A percentile compares a stretch with the other conserved stretches of the same genome.
phyloP scores from a whole-genome alignment of 2,113 vertebrate species.

The Pelodiscus sinensis region DNA sequence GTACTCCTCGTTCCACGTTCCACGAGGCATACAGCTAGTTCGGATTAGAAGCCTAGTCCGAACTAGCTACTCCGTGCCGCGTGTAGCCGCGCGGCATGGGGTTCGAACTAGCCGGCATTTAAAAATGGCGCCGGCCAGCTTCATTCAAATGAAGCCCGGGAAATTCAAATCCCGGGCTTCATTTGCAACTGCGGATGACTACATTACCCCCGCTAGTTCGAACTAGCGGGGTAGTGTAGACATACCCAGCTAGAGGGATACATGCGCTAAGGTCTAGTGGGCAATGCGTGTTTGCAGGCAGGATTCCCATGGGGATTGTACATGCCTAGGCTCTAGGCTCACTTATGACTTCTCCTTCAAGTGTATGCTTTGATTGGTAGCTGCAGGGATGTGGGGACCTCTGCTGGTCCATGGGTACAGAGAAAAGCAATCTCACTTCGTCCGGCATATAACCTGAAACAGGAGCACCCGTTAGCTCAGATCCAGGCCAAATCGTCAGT shows the following conservation, averaged over 20 bases:
- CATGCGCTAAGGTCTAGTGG: not conserved
- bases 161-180: too few relatives aligned
- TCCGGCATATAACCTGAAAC: not conserved
- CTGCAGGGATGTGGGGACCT: not conserved
- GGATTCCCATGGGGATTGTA: not conserved
- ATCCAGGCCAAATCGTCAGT: not conserved
- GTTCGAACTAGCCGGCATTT: too few relatives aligned
- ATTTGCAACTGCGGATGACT: too few relatives aligned
- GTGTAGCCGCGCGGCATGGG: too few relatives aligned
- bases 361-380: not conserved
- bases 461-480: not conserved
- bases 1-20: too few relatives aligned
- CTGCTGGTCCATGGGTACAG: accelerated
- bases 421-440: accelerated
- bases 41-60: too few relatives aligned
- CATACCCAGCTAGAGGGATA: not conserved
- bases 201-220: too few relatives aligned
- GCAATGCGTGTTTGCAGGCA: accelerated
- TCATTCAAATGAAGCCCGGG: too few relatives aligned
- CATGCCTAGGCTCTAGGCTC: accelerated
- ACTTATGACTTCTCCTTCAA: not conserved
- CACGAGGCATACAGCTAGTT: too few relatives aligned
- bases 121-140: too few relatives aligned
- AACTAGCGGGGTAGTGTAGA: too few relatives aligned
- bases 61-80: too few relatives aligned